These are phyloP conservation scores for Drosophila rellima DNA, from an alignment of 2,888 invertebrate genomes.

Conservation along the genomic window DNA sequence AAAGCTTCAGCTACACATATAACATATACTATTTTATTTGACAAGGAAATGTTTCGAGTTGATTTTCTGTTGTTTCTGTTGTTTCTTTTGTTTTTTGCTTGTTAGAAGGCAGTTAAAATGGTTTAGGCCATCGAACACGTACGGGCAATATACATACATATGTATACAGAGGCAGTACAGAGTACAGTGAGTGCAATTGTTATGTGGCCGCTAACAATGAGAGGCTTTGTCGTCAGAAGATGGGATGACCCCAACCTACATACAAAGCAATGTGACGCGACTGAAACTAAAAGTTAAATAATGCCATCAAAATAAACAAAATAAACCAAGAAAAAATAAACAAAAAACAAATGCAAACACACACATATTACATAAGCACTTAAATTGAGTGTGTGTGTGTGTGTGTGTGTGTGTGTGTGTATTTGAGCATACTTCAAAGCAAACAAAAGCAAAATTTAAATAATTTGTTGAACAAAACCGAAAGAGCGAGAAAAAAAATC, in stretches of 20 bases:
- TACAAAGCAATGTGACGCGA: slow-evolving; percentile 54
- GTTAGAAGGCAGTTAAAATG: slow-evolving; percentile 44
- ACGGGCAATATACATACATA: slow-evolving; percentile 32
- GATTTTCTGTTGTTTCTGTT: slow-evolving; percentile 4
- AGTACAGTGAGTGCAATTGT: slow-evolving; percentile 60
- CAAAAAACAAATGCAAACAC: slow-evolving; percentile 30
- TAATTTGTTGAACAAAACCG: slow-evolving; percentile 65
- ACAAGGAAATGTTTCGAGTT: slow-evolving; percentile 52
- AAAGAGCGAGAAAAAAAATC: slow-evolving; percentile 38
- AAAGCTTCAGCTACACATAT: background rate
- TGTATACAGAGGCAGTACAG: slow-evolving; percentile 29
- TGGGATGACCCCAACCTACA: slow-evolving; percentile 80
- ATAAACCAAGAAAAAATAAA: slow-evolving; percentile 46
- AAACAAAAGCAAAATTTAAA: slow-evolving; percentile 67
- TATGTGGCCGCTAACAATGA: slow-evolving; percentile 63
- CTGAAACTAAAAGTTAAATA: slow-evolving; percentile 72
- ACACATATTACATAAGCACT: slow-evolving; percentile 66
- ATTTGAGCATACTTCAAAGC: slow-evolving; percentile 57
- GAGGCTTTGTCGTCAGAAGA: slow-evolving; percentile 64
- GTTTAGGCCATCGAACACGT: slow-evolving; percentile 52
- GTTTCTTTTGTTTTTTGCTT: background rate
- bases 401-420: slow-evolving; percentile 31
- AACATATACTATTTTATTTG: slow-evolving; percentile 13
- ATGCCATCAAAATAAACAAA: slow-evolving; percentile 67
- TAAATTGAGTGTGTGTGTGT: slow-evolving; percentile 23